Percentiles rank a stretch among this genome's conserved stretches.
These are phyloP conservation scores for Ptychoptera albimana DNA, from an alignment of 2,888 invertebrate species.

Conservation along the genomic window DNA sequence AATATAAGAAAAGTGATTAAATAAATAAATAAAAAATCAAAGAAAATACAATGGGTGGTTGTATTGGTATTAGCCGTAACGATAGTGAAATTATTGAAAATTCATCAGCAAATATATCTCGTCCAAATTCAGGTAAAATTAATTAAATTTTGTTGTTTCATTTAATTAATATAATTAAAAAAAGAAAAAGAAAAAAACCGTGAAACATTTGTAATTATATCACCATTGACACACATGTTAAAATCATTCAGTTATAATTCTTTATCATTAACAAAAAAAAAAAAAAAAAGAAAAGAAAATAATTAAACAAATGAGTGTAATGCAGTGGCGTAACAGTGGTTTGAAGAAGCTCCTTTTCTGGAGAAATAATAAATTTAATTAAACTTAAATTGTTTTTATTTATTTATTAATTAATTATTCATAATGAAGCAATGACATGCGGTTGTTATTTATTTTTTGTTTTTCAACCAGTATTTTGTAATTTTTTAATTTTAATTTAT, in stretches of 20 bases:
- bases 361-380: no score
- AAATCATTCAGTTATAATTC: neutral
- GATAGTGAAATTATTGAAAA: constrained; percentile 69
- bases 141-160: constrained; percentile 8
- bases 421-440: no score
- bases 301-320: neutral
- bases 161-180: constrained; percentile 23
- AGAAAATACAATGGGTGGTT: constrained; percentile 59
- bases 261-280: neutral
- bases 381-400: no score
- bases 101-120: constrained; percentile 63
- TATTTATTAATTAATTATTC: no score
- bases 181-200: no score
- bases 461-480: no score
- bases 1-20: no score
- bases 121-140: constrained; percentile 60
- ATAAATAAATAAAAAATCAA: neutral
- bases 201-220: neutral
- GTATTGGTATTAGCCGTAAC: constrained; percentile 69
- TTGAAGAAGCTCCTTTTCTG: no score
- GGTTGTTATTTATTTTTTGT: no score
- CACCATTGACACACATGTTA: neutral
- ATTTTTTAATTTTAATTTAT: no score
- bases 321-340: no score
- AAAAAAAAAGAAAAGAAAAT: neutral